Percentiles rank a stretch among this genome's conserved stretches.
Conservation (phyloP, 2,888 invertebrate genomes). For the Napeogenes inachia region DNA sequence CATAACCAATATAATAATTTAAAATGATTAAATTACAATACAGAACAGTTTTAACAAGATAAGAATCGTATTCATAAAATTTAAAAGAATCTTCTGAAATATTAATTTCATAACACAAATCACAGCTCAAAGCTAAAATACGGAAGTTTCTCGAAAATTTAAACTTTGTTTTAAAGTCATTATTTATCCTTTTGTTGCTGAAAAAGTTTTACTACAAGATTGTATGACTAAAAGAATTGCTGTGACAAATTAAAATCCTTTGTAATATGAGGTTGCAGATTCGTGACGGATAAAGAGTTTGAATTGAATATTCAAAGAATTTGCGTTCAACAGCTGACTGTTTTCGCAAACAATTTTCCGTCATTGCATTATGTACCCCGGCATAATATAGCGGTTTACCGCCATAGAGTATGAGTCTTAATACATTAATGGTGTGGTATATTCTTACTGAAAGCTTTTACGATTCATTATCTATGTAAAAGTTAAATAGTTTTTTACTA, state of each 20-base stretch:
- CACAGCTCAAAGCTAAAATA: slow-evolving; percentile 39
- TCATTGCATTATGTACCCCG: no score
- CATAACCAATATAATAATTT: no score
- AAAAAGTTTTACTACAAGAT: slow-evolving; percentile 60
- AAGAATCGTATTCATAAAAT: no score
- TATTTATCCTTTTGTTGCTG: slow-evolving; percentile 74
- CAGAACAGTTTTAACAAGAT: no score
- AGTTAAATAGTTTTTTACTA: no score
- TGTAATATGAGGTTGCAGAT: slow-evolving; percentile 47
- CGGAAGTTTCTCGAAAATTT: slow-evolving; percentile 61
- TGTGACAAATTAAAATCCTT: slow-evolving; percentile 66
- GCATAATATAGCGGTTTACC: no score
- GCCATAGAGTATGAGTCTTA: no score
- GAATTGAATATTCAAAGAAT: slow-evolving; percentile 27
- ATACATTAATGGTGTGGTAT: no score
- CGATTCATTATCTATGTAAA: no score
- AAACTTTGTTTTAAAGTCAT: slow-evolving; percentile 73
- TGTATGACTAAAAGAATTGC: slow-evolving; percentile 69
- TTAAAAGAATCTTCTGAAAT: slow-evolving; percentile 20
- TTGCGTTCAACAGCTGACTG: not conserved
- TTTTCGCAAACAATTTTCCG: no score
- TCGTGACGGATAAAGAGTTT: slow-evolving; percentile 31
- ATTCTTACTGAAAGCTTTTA: no score
- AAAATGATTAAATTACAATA: no score
- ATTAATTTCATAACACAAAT: slow-evolving; percentile 25